phyloP scores from a whole-genome alignment of 2,888 invertebrate genomes.

The Drosophila paracracens region DNA sequence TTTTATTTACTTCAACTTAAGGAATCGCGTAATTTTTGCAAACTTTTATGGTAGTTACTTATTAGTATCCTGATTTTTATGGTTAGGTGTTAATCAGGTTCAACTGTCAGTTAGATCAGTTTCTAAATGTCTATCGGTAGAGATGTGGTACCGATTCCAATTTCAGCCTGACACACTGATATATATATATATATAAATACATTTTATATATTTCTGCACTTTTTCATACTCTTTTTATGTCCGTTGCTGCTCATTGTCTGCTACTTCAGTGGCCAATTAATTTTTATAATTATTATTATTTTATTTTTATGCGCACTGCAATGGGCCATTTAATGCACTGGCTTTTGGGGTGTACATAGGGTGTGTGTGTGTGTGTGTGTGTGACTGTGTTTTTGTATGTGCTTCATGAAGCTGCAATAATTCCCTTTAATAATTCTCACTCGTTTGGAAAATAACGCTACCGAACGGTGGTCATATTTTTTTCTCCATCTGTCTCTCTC shows the following conservation, averaged over 20 bases:
- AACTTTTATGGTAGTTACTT: background rate
- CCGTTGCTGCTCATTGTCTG: background rate
- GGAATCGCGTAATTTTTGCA: background rate
- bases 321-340: slow-evolving; percentile 55
- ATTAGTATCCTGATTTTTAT: background rate
- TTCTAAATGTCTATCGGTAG: background rate
- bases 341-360: slow-evolving; percentile 51
- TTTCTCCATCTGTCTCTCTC: slow-evolving; percentile 21
- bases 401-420: slow-evolving; percentile 83
- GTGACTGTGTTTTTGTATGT: slow-evolving; percentile 32
- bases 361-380: slow-evolving; percentile 12
- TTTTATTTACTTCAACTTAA: background rate
- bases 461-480: slow-evolving; percentile 58
- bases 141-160: too few species aligned
- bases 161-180: background rate
- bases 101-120: background rate
- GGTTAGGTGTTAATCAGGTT: background rate
- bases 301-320: slow-evolving; percentile 19
- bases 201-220: background rate
- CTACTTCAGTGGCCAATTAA: slow-evolving; percentile 7
- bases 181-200: background rate
- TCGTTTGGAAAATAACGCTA: slow-evolving; percentile 82
- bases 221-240: background rate
- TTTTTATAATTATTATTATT: background rate
- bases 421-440: slow-evolving; percentile 83